Evolutionary conservation across 1,140 invertebrate genomes (phyloP).

Genomic region (Drosophila obscura): DNA sequence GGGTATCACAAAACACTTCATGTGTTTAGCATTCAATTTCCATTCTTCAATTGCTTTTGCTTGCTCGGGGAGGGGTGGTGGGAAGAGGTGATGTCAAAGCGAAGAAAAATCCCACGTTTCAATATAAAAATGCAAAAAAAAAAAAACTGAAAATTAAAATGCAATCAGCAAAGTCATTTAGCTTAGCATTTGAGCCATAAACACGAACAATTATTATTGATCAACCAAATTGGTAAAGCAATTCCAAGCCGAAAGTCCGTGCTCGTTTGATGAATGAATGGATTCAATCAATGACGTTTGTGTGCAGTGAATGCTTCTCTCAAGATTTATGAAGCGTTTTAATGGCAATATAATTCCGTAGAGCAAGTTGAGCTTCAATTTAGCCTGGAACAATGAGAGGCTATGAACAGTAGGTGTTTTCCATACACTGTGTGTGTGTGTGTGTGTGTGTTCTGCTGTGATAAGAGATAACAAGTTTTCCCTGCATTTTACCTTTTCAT

Average conservation of each 20-base stretch:
- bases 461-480: slow-evolving; percentile 34
- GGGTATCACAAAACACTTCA: background rate
- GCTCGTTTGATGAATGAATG: slow-evolving; percentile 27
- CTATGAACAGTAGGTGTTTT: background rate
- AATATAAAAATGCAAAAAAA: slow-evolving; percentile 24
- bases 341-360: slow-evolving; percentile 4
- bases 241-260: slow-evolving; percentile 25
- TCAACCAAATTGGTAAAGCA: slow-evolving; percentile 42
- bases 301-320: slow-evolving; percentile 14
- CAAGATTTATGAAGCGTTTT: slow-evolving; percentile 30
- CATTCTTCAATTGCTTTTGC: slow-evolving; percentile 21
- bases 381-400: slow-evolving; percentile 3
- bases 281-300: slow-evolving; percentile 13
- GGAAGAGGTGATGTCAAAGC: slow-evolving; percentile 49
- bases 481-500: slow-evolving; percentile 1
- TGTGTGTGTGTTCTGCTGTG: slow-evolving; percentile 18
- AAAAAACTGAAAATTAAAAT: slow-evolving; percentile 56
- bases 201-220: slow-evolving; percentile 45
- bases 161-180: slow-evolving; percentile 61
- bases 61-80: background rate
- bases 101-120: slow-evolving; percentile 44
- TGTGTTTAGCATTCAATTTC: slow-evolving; percentile 56
- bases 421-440: too few species aligned
- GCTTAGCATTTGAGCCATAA: slow-evolving; percentile 44
- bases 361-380: background rate